Evolutionary conservation across 2,888 invertebrate genomes (phyloP), one percentile per base, ranked within the genome.

Genomic region (Ormia ochracea): DNA sequence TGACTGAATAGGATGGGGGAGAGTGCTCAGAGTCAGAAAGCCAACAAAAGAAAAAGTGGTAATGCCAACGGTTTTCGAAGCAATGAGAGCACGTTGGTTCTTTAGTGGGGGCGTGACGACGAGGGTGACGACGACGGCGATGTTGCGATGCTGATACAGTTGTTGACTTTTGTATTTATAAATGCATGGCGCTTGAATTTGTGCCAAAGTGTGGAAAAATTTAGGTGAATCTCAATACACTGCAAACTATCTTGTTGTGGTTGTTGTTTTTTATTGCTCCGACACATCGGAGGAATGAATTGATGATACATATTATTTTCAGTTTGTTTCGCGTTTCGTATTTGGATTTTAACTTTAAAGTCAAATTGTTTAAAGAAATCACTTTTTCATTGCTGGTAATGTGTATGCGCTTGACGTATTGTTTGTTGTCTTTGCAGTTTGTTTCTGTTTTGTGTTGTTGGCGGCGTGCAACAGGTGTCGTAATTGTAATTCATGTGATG

Each of bases 401-500:
- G 54, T 56, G 33, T 23, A 36, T 65, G 50, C 14, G 52, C 36
- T 74, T 50, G 31, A n/a, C 33, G 23, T 38, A 43, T 9, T 69
- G 48, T 56, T 58, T 38, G n/a, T n/a, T n/a, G n/a, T n/a, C n/a
- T n/a, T n/a, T n/a, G n/a, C n/a, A n/a, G n/a, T n/a, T n/a, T n/a
- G n/a, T 31, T 72, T 43, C 28, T 26, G 54, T 54, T 65, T 48
- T 12, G 65, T 38, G 12, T 19, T 26, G 69, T 61, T 74, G 63
- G 76, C 74, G 70, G 78, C 77, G 58, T 78, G 80, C 75, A 82
- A 81, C 80, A 81, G 82, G 82, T 81, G 82, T 75, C 72, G 70
- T 74, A 77, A 69, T 79, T 81, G 74, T 73, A 81, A 83, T 82
- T 79, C 81, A 77, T 69, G 73, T 82, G 82, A 82, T 82, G 81